Conservation (phyloP, 2,797 vertebrate species). For the Urophycis tenuis region DNA sequence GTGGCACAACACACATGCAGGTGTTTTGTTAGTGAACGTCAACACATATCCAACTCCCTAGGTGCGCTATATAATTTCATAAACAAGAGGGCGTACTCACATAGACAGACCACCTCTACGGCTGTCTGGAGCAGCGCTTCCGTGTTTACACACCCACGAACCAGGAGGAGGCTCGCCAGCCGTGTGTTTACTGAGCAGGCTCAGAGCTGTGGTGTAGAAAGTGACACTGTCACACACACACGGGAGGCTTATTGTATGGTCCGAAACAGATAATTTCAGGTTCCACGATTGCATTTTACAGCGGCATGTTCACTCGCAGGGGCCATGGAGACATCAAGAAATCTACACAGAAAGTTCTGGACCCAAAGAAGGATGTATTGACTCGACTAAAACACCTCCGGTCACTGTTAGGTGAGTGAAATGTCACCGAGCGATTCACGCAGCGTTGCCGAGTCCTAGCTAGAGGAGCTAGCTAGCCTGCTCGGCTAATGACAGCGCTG, state of each 20-base stretch:
- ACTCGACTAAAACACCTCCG: constrained; percentile 95
- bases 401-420: constrained; percentile 85
- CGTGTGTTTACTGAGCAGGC: constrained; percentile 54
- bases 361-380: constrained; percentile 95
- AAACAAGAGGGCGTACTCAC: constrained; percentile 48
- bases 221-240: constrained; percentile 57
- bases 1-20: not conserved
- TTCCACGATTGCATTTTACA: constrained; percentile 38
- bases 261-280: constrained; percentile 63
- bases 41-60: not conserved
- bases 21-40: not conserved
- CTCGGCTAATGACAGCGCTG: constrained; percentile 17
- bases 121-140: constrained; percentile 51
- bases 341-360: constrained; percentile 99
- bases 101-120: constrained; percentile 9
- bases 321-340: constrained; percentile 97
- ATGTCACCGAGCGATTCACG: constrained; percentile 45
- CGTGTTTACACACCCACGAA: constrained; percentile 74
- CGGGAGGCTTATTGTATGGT: constrained; percentile 64
- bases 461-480: constrained; percentile 56
- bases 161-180: constrained; percentile 44
- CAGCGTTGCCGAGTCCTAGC: constrained; percentile 18
- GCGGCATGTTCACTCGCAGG: constrained; percentile 94
- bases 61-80: constrained; percentile 30
- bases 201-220: constrained; percentile 47